Evolutionary conservation across 2,113 vertebrate species (phyloP).

Genomic region (Nothobranchius furzeri): DNA sequence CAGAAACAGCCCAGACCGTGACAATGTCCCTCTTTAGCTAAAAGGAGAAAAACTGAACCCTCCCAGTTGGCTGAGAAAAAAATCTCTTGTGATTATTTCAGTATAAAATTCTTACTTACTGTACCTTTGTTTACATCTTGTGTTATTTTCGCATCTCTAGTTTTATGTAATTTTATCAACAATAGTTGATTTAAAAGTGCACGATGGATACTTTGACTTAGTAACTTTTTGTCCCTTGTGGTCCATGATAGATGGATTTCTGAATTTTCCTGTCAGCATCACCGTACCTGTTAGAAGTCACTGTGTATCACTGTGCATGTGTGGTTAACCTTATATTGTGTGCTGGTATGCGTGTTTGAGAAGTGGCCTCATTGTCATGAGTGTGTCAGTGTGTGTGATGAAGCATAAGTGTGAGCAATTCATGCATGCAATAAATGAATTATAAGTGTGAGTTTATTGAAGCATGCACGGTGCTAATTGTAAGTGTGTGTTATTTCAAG

Average conservation of each 20-base stretch:
- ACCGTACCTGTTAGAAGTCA: constrained; percentile 21
- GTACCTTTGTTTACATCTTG: too few relatives aligned
- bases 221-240: too few relatives aligned
- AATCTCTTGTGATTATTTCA: too few relatives aligned
- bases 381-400: constrained; percentile 42
- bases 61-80: too few relatives aligned
- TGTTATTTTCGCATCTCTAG: too few relatives aligned
- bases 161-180: too few relatives aligned
- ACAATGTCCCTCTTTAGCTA: too few relatives aligned
- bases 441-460: constrained; percentile 63
- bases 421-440: constrained; percentile 65
- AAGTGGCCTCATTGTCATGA: constrained; percentile 26
- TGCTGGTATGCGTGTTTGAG: constrained; percentile 7
- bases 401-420: constrained; percentile 43
- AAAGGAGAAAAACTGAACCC: too few relatives aligned
- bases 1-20: too few relatives aligned
- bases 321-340: background rate
- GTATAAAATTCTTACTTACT: too few relatives aligned
- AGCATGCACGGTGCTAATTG: constrained; percentile 64
- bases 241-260: background rate
- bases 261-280: background rate
- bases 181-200: too few relatives aligned
- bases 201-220: too few relatives aligned
- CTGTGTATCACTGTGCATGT: background rate
- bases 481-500: constrained; percentile 60